phyloP scores from a whole-genome alignment of 1,140 invertebrate genomes.

The Habropoda laboriosa region DNA sequence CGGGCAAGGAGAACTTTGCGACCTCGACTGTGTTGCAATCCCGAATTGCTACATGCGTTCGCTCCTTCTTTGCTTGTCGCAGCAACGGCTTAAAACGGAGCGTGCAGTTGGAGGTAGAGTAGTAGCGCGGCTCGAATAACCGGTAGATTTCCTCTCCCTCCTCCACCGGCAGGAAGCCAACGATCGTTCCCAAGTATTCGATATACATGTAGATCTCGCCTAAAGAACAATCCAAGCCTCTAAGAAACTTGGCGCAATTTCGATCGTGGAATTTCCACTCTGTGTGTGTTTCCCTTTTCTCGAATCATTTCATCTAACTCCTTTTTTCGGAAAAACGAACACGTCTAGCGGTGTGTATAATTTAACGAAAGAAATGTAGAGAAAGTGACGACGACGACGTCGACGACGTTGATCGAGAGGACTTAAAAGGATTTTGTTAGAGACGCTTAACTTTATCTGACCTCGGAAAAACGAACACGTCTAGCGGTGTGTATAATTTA shows the following conservation, averaged over 20 bases:
- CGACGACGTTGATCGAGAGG: too few relatives aligned
- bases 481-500: not conserved
- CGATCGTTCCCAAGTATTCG: slow-evolving; percentile 51
- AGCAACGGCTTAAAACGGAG: slow-evolving; percentile 31
- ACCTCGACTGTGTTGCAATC: slow-evolving; percentile 70
- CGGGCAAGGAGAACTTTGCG: slow-evolving; percentile 58
- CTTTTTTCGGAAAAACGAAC: not conserved
- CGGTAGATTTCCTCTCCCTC: slow-evolving; percentile 54
- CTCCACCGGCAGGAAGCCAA: slow-evolving; percentile 42
- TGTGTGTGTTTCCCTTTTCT: too few relatives aligned
- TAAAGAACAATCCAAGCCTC: slow-evolving; percentile 34
- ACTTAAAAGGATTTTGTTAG: not conserved
- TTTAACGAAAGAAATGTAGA: not conserved
- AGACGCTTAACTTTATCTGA: not conserved
- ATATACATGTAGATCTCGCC: slow-evolving; percentile 51
- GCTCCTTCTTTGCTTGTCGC: slow-evolving; percentile 68
- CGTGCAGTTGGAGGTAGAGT: slow-evolving; percentile 16
- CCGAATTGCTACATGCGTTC: slow-evolving; percentile 68
- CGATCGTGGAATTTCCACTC: not conserved
- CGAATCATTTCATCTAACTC: not conserved
- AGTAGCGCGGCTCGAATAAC: slow-evolving; percentile 49
- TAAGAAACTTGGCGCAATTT: too few relatives aligned
- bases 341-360: not conserved
- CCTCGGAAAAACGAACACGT: not conserved
- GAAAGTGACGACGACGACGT: too few relatives aligned